Base-by-base conservation (phyloP, 1,140 invertebrate species). In the Eupeodes corollae region DNA sequence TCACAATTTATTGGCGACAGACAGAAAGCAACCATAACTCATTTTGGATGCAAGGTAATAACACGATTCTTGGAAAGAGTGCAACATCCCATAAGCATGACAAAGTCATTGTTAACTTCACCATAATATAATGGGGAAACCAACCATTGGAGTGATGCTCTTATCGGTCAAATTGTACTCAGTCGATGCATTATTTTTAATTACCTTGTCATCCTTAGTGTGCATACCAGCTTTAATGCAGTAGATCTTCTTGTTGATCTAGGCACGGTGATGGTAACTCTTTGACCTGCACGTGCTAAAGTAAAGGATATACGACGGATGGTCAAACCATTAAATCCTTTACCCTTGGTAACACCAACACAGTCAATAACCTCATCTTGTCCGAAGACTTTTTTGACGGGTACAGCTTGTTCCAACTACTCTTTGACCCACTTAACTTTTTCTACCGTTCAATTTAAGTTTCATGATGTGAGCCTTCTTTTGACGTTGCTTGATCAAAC, bases 401-500 rank as follows among this genome's bases (percentile, higher is more conserved):
- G 84, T 46, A 99, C 79, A 38, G 89, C 83, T 67, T 98, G 97
- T 68, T 99, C 97, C 49, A 99, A 76, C 67, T 98, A 91, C 63
- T 94, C 85, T 42, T 84, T 77, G 9, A 93, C 95, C 92, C 93
- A 99, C 64, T 96, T 85, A 19, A 99, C 86, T 72, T 99, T 99
- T 50, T 99, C 84, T 48, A 63, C 97, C 97, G 70, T 99, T 99
- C 41, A 99, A 69, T 75, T 99, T 97, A 63, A 99, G 96, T 76
- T 99, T 97, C 91, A 99, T 98, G 48, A 99, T 92, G 63, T 99
- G 94, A 21, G 96, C 94, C 72, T 99, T 99, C 85, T 99, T 99
- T 70, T 99, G 94, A 52, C 94, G 84, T 74, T 96, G 90, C 63
- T 91, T 91, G 71, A 99, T 76, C 57, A 99, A 72, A 69, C 97